These are phyloP conservation scores for Ophion ellenae DNA, from an alignment of 2,888 invertebrate species.

Conservation along the genomic window DNA sequence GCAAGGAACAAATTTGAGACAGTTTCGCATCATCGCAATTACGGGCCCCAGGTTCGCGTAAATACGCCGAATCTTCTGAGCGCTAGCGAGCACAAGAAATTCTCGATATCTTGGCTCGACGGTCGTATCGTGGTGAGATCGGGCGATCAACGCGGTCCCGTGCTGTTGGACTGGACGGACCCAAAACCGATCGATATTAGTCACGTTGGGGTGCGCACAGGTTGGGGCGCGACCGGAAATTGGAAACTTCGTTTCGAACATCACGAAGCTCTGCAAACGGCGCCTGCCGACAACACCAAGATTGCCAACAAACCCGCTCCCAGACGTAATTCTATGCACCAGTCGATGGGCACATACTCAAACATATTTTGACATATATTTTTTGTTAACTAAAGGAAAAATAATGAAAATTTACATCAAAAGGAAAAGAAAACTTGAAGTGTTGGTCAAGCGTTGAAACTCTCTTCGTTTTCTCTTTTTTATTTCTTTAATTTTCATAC, in stretches of 20 bases:
- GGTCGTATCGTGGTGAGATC: constrained; percentile 85
- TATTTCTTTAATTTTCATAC: neutral
- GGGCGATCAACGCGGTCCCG: constrained; percentile 83
- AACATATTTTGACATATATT: neutral
- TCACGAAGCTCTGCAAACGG: constrained; percentile 47
- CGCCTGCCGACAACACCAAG: constrained; percentile 29
- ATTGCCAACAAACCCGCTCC: constrained; percentile 36
- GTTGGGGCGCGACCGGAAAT: constrained; percentile 87
- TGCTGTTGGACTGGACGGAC: constrained; percentile 87
- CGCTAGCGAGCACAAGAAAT: constrained; percentile 85
- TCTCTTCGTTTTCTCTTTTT: neutral
- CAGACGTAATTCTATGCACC: constrained; percentile 57
- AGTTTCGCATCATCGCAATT: constrained; percentile 4
- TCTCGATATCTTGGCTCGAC: constrained; percentile 86
- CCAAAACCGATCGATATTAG: constrained; percentile 86
- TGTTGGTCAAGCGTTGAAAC: too few relatives aligned
- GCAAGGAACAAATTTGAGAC: neutral
- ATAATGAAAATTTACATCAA: neutral
- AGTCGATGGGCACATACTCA: neutral
- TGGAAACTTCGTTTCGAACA: constrained; percentile 85
- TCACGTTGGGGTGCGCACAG: constrained; percentile 87
- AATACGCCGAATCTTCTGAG: constrained; percentile 86
- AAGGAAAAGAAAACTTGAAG: too few relatives aligned
- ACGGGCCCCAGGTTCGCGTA: constrained; percentile 84
- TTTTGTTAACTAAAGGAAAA: constrained; percentile 18